These are phyloP conservation scores for Lepidocolaptes lacrymiger DNA, from an alignment of 2,797 vertebrate species.

Conservation along the genomic window DNA sequence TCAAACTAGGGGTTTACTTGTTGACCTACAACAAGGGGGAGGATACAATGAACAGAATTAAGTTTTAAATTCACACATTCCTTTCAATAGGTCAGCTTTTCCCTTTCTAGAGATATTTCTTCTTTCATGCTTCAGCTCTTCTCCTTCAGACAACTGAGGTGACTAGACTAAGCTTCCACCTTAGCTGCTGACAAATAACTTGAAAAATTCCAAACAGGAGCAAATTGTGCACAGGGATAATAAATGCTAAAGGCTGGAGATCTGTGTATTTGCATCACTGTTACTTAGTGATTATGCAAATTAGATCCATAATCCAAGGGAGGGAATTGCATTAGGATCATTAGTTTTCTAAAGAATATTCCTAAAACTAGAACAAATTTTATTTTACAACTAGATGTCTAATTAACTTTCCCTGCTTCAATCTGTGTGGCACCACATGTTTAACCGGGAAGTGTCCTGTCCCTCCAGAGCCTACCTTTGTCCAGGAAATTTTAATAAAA, in stretches of 20 bases:
- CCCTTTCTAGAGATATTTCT: background rate
- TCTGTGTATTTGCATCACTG: background rate
- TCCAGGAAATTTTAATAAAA: background rate
- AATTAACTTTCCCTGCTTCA: background rate
- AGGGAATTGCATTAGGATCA: background rate
- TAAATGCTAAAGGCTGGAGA: background rate
- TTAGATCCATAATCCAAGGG: background rate
- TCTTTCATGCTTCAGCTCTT: background rate
- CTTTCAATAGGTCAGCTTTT: background rate
- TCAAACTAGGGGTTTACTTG: background rate
- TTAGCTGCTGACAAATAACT: background rate
- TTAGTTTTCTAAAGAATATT: background rate
- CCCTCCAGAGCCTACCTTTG: background rate
- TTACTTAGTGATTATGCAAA: background rate
- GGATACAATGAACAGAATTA: background rate
- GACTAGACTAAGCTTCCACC: background rate
- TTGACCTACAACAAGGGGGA: background rate
- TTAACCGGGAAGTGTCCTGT: background rate
- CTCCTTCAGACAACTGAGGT: background rate
- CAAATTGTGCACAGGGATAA: background rate
- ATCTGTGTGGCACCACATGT: background rate
- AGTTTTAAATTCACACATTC: background rate
- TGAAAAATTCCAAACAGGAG: conserved; percentile 1
- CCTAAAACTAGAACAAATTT: background rate
- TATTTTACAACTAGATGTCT: background rate